phyloP scores from a whole-genome alignment of 2,113 vertebrate genomes.

The Centropus unirufus region DNA sequence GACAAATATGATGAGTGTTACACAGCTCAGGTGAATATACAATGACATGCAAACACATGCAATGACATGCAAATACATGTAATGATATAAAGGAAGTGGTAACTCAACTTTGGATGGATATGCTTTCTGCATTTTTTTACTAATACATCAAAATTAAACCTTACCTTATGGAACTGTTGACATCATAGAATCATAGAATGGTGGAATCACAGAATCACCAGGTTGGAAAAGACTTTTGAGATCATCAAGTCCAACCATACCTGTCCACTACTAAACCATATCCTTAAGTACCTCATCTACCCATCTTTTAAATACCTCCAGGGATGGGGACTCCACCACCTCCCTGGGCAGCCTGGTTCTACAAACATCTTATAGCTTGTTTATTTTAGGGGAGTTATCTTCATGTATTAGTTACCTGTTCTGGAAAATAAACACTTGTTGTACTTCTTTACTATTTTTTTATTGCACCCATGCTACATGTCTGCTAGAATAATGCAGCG shows the following conservation, averaged over 20 bases:
- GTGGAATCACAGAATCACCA: no score
- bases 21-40: background rate
- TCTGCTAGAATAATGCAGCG: background rate
- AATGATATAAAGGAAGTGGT: background rate
- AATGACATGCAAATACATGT: no score
- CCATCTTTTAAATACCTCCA: no score
- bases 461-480: background rate
- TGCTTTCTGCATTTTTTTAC: background rate
- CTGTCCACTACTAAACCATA: no score
- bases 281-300: no score
- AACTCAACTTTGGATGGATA: background rate
- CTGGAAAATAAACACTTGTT: background rate
- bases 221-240: no score
- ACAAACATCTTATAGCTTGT: background rate
- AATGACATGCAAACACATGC: no score
- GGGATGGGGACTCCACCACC: no score
- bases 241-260: no score
- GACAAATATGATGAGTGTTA: background rate
- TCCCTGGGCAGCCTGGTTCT: no score
- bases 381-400: background rate
- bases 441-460: background rate
- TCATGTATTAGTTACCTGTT: background rate
- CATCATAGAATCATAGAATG: no score
- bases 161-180: background rate
- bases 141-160: background rate